Conservation (phyloP, 2,888 invertebrate species). For the Nomada goodeniana region DNA sequence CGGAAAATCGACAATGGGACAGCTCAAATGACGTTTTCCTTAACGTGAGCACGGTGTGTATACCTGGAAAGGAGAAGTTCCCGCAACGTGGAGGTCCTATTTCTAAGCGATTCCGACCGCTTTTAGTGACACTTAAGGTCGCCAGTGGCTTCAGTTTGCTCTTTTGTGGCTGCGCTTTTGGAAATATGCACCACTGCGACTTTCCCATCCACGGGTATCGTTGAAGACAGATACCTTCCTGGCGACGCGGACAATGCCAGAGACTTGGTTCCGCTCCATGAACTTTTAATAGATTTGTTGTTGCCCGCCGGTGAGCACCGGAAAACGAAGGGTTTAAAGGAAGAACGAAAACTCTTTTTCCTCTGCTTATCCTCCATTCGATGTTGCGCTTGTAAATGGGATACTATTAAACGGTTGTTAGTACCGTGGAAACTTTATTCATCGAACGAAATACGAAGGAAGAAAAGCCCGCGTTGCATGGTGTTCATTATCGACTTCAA, state of each 20-base stretch:
- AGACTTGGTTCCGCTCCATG: conserved; percentile 43
- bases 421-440: neutral
- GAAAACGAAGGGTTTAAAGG: conserved; percentile 41
- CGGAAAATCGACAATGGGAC: conserved; percentile 77
- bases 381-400: conserved; percentile 1
- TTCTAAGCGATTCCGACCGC: conserved; percentile 72
- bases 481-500: neutral
- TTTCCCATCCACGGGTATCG: conserved; percentile 31
- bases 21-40: conserved; percentile 78
- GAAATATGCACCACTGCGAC: conserved; percentile 40
- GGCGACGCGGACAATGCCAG: conserved; percentile 42
- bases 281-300: conserved; percentile 54
- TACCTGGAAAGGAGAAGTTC: conserved; percentile 56
- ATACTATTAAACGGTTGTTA: neutral
- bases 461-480: neutral
- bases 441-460: neutral
- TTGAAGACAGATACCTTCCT: conserved; percentile 66
- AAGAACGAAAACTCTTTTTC: neutral
- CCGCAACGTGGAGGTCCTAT: conserved; percentile 70
- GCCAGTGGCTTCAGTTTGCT: conserved; percentile 72
- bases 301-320: conserved; percentile 30
- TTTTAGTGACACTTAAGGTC: conserved; percentile 77
- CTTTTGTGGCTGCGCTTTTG: conserved; percentile 75
- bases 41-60: conserved; percentile 36
- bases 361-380: neutral